These are phyloP conservation scores for Zoanthus sansibaricus DNA, from an alignment of 92 coral and sea anemone genomes.

Conservation along the genomic window DNA sequence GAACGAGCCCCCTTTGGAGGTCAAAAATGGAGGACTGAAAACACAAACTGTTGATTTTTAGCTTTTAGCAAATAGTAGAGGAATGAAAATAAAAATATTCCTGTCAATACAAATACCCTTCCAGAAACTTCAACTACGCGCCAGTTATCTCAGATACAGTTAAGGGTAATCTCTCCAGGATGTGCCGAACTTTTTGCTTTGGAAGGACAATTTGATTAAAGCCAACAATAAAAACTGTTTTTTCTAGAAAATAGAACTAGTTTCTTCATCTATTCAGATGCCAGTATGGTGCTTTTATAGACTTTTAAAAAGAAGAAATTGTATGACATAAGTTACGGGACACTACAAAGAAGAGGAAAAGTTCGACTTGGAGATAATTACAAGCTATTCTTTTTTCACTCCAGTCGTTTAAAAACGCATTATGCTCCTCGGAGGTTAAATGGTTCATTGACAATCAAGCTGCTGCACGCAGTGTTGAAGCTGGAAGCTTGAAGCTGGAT, in stretches of 20 bases:
- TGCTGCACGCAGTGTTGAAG: slow-evolving; percentile 8
- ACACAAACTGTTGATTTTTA: too few relatives aligned
- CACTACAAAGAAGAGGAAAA: not conserved
- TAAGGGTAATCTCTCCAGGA: not conserved
- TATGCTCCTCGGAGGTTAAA: slow-evolving; percentile 1
- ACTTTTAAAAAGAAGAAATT: not conserved
- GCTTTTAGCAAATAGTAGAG: too few relatives aligned
- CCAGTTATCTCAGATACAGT: not conserved
- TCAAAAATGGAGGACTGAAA: too few relatives aligned
- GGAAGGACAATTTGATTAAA: slow-evolving; percentile 34
- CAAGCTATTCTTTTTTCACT: not conserved
- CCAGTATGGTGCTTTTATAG: slow-evolving; percentile 5
- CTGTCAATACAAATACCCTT: too few relatives aligned
- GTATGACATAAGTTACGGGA: not conserved
- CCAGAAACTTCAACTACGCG: too few relatives aligned
- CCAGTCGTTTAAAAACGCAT: not conserved
- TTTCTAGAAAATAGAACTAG: slow-evolving; percentile 38
- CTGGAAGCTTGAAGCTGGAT: slow-evolving; percentile 20
- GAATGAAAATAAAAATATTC: too few relatives aligned
- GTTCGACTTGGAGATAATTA: slow-evolving; percentile 8
- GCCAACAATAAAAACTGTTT: slow-evolving; percentile 45
- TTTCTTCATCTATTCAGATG: slow-evolving; percentile 39
- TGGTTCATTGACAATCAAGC: slow-evolving; percentile 12
- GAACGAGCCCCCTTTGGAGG: too few relatives aligned
- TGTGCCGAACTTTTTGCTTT: not conserved